phyloP scores from a whole-genome alignment of 1,140 invertebrate species.

The Eumaeus atala region DNA sequence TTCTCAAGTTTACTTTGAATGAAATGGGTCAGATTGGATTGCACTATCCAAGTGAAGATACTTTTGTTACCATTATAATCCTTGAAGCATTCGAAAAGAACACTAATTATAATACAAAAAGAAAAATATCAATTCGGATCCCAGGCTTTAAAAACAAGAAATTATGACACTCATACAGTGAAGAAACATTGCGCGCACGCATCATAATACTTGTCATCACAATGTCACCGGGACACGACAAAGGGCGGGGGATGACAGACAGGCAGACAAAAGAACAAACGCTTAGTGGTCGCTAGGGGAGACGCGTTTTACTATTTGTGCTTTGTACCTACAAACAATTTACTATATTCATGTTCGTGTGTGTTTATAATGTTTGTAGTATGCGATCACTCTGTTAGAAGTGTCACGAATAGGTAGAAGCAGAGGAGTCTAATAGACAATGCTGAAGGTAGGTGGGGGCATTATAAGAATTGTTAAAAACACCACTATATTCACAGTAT shows the following conservation, averaged over 20 bases:
- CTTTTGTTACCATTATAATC: no score
- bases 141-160: neutral
- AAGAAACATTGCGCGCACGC: conserved; percentile 29
- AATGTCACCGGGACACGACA: conserved; percentile 26
- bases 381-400: no score
- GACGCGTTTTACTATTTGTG: conserved; percentile 16
- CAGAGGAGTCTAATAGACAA: no score
- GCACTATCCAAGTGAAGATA: no score
- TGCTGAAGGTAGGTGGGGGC: no score
- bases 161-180: conserved; percentile 13
- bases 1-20: no score
- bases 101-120: no score
- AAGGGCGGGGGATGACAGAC: conserved; percentile 36
- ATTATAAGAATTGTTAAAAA: no score
- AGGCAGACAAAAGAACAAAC: conserved; percentile 39
- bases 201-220: conserved; percentile 55
- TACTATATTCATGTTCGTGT: neutral
- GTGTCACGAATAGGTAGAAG: no score
- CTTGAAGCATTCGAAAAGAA: no score
- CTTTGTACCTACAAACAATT: conserved; percentile 11
- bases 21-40: no score
- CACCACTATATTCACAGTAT: no score
- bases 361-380: neutral
- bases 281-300: conserved; percentile 31
- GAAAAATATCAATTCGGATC: neutral